Evolutionary conservation across 2,888 invertebrate genomes (phyloP).

Genomic region (Ferdinandea cuprea): DNA sequence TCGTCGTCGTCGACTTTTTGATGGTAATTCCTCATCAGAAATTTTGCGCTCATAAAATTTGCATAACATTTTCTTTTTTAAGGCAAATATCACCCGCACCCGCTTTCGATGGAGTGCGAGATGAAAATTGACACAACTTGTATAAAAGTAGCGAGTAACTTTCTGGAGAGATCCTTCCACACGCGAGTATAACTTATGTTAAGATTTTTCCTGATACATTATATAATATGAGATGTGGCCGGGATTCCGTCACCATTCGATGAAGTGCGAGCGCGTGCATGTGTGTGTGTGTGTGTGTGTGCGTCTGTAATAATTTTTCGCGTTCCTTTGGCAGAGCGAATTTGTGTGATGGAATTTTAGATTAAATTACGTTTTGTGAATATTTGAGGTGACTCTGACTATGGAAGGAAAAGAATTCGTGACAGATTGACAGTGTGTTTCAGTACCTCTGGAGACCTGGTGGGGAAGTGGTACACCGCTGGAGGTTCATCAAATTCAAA

Average conservation of each 20-base stretch:
- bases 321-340: conserved; percentile 7
- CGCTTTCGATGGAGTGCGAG: conserved; percentile 7
- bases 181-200: conserved; percentile 37
- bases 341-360: conserved; percentile 64
- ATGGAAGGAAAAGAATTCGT: conserved; percentile 40
- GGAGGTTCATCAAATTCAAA: conserved; percentile 40
- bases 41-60: conserved; percentile 69
- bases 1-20: conserved; percentile 58
- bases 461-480: conserved; percentile 2
- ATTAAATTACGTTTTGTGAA: conserved; percentile 60
- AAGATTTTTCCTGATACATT: conserved; percentile 40
- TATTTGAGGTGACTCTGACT: conserved; percentile 47
- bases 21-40: conserved; percentile 72
- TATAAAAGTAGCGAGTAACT: conserved; percentile 35
- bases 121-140: conserved; percentile 50
- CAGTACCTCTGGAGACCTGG: neutral
- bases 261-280: conserved; percentile 2
- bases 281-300: conserved; percentile 10
- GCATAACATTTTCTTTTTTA: conserved; percentile 58
- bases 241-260: neutral
- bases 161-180: conserved; percentile 38
- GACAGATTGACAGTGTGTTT: conserved; percentile 47
- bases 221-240: conserved; percentile 37
- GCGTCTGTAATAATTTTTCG: conserved; percentile 13
- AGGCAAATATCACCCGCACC: conserved; percentile 5